Evolutionary conservation across 2,113 vertebrate genomes (phyloP).

Genomic region (Actenoides lindsayi): DNA sequence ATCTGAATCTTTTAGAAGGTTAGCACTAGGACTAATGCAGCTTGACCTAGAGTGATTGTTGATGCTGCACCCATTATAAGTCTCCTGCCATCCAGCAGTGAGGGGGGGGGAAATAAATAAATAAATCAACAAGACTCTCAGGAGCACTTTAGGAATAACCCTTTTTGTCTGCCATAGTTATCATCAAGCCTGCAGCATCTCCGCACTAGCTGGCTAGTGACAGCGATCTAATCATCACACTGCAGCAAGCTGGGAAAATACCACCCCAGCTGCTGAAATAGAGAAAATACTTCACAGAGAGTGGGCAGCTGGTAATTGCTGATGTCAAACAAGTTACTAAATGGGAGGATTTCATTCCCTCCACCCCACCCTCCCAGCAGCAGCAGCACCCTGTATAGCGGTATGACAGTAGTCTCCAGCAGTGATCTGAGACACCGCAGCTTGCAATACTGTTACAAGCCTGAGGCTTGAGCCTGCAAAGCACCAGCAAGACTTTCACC

Average conservation of each 20-base stretch:
- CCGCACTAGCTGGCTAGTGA: neutral
- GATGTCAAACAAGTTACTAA: conserved; percentile 20
- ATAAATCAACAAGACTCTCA: conserved; percentile 32
- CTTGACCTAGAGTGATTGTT: conserved; percentile 16
- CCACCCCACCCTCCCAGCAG: neutral
- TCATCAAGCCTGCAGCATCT: conserved; percentile 33
- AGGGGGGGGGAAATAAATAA: conserved; percentile 19
- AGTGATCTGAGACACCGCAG: neutral
- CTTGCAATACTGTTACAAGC: neutral
- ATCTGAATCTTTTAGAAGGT: conserved; percentile 37
- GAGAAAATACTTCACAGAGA: conserved; percentile 5
- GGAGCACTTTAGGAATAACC: conserved; percentile 37
- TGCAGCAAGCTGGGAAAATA: neutral
- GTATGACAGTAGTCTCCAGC: neutral
- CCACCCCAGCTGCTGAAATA: neutral
- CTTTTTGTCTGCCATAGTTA: conserved; percentile 1
- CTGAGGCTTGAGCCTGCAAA: neutral
- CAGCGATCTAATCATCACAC: neutral
- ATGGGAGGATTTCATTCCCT: neutral
- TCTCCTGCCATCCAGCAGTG: neutral
- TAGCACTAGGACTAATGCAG: neutral
- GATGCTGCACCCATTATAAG: neutral
- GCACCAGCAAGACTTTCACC: neutral
- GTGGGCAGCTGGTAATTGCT: neutral
- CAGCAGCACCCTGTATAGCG: neutral